A percentile compares a stretch with the other conserved stretches of the same genome.
These are phyloP conservation scores for Dyspetes luteomarginatus DNA, from an alignment of 2,888 invertebrate species.

Conservation along the genomic window DNA sequence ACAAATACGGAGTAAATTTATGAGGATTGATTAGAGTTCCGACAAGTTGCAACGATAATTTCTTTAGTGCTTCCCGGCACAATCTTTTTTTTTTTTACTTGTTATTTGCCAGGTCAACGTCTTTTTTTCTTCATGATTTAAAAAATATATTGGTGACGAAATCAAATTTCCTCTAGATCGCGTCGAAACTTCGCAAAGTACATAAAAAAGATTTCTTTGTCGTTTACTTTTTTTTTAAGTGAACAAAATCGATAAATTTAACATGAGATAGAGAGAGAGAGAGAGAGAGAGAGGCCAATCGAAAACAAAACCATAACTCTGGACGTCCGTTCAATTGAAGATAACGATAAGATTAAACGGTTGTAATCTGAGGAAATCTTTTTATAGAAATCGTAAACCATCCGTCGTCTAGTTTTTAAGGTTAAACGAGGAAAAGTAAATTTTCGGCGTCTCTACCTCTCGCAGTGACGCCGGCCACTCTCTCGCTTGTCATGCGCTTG, in stretches of 20 bases:
- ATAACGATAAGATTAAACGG: background rate
- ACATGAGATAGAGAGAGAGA: background rate
- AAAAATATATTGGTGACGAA: background rate
- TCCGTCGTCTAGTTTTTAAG: background rate
- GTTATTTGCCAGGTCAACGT: constrained; percentile 40
- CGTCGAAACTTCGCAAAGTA: no score
- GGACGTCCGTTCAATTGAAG: background rate
- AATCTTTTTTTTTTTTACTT: constrained; percentile 16
- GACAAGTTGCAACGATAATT: constrained; percentile 32
- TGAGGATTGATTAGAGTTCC: background rate
- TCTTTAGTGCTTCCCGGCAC: constrained; percentile 34
- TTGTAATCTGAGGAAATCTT: background rate
- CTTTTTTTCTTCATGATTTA: constrained; percentile 14
- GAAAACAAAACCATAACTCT: background rate
- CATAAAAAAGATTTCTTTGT: no score
- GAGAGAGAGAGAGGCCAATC: background rate
- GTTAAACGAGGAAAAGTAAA: background rate
- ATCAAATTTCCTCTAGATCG: no score
- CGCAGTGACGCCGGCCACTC: background rate
- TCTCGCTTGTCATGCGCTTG: background rate
- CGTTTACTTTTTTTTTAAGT: no score
- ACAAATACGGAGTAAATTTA: background rate
- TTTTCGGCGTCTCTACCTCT: background rate
- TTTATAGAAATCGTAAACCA: background rate
- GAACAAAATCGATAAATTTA: background rate